These are phyloP conservation scores for Cryptocheilus praepositus DNA, from an alignment of 2,888 invertebrate species.

Conservation along the genomic window DNA sequence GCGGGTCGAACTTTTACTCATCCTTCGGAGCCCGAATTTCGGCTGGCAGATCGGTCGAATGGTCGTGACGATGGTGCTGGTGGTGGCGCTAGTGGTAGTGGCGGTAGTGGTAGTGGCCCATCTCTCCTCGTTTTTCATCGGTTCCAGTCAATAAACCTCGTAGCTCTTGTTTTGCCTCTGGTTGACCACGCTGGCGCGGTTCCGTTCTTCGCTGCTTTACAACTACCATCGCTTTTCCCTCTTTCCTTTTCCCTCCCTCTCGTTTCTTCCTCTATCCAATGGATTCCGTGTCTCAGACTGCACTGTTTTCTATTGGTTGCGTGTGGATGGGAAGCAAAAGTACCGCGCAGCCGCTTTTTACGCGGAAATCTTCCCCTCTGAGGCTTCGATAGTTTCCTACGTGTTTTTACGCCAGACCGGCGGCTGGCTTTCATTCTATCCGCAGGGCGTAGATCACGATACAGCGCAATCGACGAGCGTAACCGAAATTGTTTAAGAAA, in stretches of 20 bases:
- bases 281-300: too few species aligned
- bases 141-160: slow-evolving; percentile 69
- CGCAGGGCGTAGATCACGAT: neutral
- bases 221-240: slow-evolving; percentile 47
- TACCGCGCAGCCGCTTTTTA: too few species aligned
- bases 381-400: too few species aligned
- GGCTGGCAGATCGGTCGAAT: slow-evolving; percentile 28
- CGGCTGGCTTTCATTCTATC: neutral
- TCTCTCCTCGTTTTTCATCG: slow-evolving; percentile 66
- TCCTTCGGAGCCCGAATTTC: slow-evolving; percentile 43
- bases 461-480: neutral
- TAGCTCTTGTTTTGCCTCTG: slow-evolving; percentile 67
- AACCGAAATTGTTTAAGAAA: too few species aligned
- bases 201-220: slow-evolving; percentile 55
- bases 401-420: too few species aligned
- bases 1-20: slow-evolving; percentile 45
- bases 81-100: slow-evolving; percentile 27
- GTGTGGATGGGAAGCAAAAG: too few species aligned
- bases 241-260: slow-evolving; percentile 31
- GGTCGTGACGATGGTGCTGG: slow-evolving; percentile 20
- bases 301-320: too few species aligned
- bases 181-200: slow-evolving; percentile 64
- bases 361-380: too few species aligned
- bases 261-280: slow-evolving; percentile 19
- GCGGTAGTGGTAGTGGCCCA: slow-evolving; percentile 42